Base-by-base conservation (phyloP, 2,113 vertebrate species). In the Macquaria ambigua region DNA sequence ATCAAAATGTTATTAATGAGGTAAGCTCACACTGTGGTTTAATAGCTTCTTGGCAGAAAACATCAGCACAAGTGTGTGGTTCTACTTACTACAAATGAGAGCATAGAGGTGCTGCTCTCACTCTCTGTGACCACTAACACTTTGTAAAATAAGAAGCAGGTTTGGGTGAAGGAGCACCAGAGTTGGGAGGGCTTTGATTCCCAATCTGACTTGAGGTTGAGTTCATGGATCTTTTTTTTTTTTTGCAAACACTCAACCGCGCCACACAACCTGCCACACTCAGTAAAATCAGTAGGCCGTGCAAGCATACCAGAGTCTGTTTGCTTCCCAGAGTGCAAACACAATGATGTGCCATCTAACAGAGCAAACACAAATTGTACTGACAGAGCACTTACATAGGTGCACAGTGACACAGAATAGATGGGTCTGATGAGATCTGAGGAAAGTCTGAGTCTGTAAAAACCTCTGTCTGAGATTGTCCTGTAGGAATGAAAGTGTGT, bases 271-370 rank as follows among this genome's bases (percentile, higher is more conserved):
- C 56, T 37, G 59, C 58, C 25, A 70, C 43, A 37, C 43, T 67
- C 6, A 46, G 31, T 2, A 2, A 64, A 77, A 69, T 68, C 18
- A 83, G 53, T 5, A 74, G 48, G 58, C 66, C 28, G 34, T 82
- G 88, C 12, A 46, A 62, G 58, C 82, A 81, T 89, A 82, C 74
- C 82, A 75, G 52, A 90, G 67, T 62, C 31, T 70, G 78, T 84
- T 89, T 84, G 87, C 82, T 84, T 85, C 34, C 61, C 64, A 11
- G 41, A 64, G 53, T 68, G 77, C 79, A 89, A 85, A 85, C 71
- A 87, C 74, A 48, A 76, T 70, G 68, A 87, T 74, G 73, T 74
- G 15, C 64, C 61, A 84, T 62, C 53, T 28, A 61, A 89, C 23
- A 25, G 72, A 81, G 82, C 79, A 83, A 88, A 89, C 77, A 80